Conservation (phyloP, 2,113 vertebrate genomes). For the Chloebia gouldiae region DNA sequence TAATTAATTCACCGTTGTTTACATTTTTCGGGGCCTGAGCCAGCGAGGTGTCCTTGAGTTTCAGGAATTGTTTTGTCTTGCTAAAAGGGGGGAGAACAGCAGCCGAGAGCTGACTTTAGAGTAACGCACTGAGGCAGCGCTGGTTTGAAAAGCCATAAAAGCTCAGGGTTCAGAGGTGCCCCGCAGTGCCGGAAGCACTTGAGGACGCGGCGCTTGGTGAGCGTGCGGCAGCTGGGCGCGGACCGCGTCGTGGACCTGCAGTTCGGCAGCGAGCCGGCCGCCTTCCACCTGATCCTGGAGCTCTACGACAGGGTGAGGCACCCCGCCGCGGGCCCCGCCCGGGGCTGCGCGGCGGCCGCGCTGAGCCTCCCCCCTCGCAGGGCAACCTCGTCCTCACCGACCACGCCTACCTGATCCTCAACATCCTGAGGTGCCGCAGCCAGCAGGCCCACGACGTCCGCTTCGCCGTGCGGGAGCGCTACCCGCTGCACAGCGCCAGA, state of each 20-base stretch:
- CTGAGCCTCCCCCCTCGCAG: constrained; percentile 59
- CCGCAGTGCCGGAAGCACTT: constrained; percentile 95
- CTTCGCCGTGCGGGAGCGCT: constrained; percentile 91
- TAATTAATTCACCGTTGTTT: neutral
- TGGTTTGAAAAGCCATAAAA: accelerated
- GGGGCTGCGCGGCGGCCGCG: accelerated
- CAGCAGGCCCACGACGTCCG: constrained; percentile 90
- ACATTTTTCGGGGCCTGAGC: accelerated
- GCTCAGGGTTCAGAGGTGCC: too few relatives aligned
- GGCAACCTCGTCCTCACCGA: constrained; percentile 95
- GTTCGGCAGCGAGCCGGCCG: constrained; percentile 93
- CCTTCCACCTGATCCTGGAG: constrained; percentile 93
- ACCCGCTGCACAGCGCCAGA: constrained; percentile 77
- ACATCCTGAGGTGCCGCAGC: constrained; percentile 92
- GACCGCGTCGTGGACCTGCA: constrained; percentile 96
- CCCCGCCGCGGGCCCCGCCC: accelerated
- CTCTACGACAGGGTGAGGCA: constrained; percentile 93
- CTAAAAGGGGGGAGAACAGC: accelerated
- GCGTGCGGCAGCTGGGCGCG: constrained; percentile 86
- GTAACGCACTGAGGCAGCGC: neutral
- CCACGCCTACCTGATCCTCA: constrained; percentile 89
- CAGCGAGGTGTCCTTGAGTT: neutral
- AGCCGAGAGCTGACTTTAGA: neutral
- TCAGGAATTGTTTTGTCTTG: too few relatives aligned
- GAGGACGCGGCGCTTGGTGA: constrained; percentile 83